phyloP scores from a whole-genome alignment of 1,140 invertebrate genomes.

The Paralvinella palmiformis region DNA sequence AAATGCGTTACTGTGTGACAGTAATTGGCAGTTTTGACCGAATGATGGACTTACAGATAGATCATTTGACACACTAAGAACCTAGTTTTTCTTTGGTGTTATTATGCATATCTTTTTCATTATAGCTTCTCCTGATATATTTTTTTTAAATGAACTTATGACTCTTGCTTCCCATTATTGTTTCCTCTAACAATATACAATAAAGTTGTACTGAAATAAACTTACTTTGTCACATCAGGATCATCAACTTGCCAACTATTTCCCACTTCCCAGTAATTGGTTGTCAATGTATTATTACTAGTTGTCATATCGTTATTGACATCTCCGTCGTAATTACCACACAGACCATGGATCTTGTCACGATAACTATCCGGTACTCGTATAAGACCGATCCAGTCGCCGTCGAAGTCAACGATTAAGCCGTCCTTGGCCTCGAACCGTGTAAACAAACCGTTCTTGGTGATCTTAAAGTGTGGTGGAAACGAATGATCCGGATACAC shows the following conservation, averaged over 20 bases:
- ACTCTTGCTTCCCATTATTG: no score
- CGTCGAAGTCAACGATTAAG: conserved; percentile 3
- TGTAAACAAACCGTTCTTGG: conserved; percentile 1
- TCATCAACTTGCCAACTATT: conserved; percentile 10
- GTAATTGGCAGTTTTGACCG: no score
- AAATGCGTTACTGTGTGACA: no score
- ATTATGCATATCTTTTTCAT: no score
- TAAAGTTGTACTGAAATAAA: neutral
- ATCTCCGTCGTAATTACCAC: conserved; percentile 76
- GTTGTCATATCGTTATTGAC: conserved; percentile 71
- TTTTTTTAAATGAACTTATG: no score
- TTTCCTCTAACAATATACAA: no score
- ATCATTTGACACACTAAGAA: no score
- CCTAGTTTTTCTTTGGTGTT: no score
- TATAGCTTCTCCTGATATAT: no score
- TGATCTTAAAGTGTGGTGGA: neutral
- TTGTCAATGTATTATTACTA: neutral
- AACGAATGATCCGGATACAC: neutral
- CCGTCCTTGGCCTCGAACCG: neutral
- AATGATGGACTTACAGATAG: no score
- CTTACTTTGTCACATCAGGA: conserved; percentile 4
- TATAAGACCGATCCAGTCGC: neutral
- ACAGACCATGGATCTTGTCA: conserved; percentile 62
- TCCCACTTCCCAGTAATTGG: neutral
- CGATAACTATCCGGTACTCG: conserved; percentile 48